These are phyloP conservation scores for Neotoma lepida DNA, from an alignment of 2,113 vertebrate genomes.

Conservation along the genomic window DNA sequence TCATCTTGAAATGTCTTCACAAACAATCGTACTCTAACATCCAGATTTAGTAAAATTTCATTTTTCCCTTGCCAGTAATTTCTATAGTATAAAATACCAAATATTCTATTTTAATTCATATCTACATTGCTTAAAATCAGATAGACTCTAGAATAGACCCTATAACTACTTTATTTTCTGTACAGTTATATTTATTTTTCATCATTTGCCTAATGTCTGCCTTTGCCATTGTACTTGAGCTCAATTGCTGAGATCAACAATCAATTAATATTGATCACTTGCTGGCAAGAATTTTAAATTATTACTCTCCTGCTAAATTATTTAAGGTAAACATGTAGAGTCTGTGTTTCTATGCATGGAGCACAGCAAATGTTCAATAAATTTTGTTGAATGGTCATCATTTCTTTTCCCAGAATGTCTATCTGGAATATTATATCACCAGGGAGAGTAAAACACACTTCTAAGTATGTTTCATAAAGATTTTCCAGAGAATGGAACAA, in stretches of 20 bases:
- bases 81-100: background rate
- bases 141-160: background rate
- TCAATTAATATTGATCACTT: slow-evolving; percentile 44
- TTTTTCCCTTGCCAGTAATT: background rate
- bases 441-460: background rate
- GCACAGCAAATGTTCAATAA: background rate
- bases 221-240: background rate
- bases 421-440: background rate
- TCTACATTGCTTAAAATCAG: background rate
- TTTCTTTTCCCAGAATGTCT: background rate
- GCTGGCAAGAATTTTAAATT: background rate
- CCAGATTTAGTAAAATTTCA: background rate
- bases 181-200: background rate
- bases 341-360: background rate
- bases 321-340: slow-evolving; percentile 1
- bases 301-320: slow-evolving; percentile 40
- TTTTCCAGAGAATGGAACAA: background rate
- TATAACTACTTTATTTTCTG: background rate
- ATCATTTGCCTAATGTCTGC: background rate
- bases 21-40: background rate
- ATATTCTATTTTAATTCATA: background rate
- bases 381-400: background rate
- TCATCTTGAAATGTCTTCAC: background rate
- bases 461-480: background rate
- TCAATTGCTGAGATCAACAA: background rate